Base-by-base conservation (phyloP, 1,140 invertebrate genomes). In the Hormaphis cornu region DNA sequence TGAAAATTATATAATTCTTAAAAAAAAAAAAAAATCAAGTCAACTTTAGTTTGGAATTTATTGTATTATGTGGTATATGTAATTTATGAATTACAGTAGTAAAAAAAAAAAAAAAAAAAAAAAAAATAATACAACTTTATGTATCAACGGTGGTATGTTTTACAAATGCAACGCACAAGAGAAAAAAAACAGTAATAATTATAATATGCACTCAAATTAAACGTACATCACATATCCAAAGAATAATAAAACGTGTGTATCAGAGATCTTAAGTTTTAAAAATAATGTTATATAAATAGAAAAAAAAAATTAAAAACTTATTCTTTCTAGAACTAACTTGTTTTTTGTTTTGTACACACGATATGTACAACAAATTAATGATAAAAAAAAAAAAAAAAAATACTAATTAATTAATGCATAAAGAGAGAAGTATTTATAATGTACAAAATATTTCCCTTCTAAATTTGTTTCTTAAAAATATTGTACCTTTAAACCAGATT, bases 281-380 rank as follows among this genome's bases (percentile, higher is more conserved):
- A 58, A 37, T 35, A 40, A 58, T 16, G 14, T 63, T 61, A 44
- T 28, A 44, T 26, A 61, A 18, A n/a, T 16, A 28, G 26, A 44
- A 42, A 63, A 63, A 44, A 63, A 28, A 44, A 63, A 46, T 30
- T 63, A 63, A 63, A 14, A n/a, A n/a, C n/a, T n/a, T n/a, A n/a
- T n/a, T n/a, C n/a, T n/a, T n/a, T 42, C 58, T 63, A 63, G 30
- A 42, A 63, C 26, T 44, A 63, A 18, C 58, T 61, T 37, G 6
- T 24, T 37, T 63, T 63, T 59, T 59, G 24, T 28, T 3, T 4
- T 42, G 24, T 42, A 59, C 42, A 37, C 24, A 59, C 24, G 42
- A 30, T 63, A 63, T 63, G 44, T 63, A 63, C 58, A 63, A 7
- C 8, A 63, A 44, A 63, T 40, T 40, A 33, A 59, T 30, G 7